Percentiles rank a stretch among this genome's conserved stretches.
phyloP scores from a whole-genome alignment of 2,113 vertebrate genomes.

The Abramis brama region DNA sequence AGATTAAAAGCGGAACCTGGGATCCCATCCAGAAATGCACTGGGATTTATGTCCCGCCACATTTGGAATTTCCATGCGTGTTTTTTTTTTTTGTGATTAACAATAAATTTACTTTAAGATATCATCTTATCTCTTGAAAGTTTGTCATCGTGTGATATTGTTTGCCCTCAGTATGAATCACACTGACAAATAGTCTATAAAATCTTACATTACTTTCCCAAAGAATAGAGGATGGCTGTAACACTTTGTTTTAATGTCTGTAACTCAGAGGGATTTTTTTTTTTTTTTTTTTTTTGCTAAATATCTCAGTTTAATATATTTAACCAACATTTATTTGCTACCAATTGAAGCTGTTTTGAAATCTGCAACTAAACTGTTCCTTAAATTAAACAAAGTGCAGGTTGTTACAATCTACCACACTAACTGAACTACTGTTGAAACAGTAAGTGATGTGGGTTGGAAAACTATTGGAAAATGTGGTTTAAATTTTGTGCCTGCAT shows the following conservation, averaged over 20 bases:
- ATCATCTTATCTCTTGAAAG: slow-evolving; percentile 24
- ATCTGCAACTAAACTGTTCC: not conserved
- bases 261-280: not conserved
- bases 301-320: not conserved
- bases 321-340: too few relatives aligned
- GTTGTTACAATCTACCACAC: too few relatives aligned
- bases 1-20: slow-evolving; percentile 26
- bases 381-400: not conserved
- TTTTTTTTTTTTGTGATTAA: not conserved
- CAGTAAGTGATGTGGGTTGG: too few relatives aligned
- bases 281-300: not conserved
- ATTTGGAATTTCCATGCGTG: not conserved
- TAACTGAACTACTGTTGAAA: too few relatives aligned
- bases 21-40: slow-evolving; percentile 18
- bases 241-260: not conserved
- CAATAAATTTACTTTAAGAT: slow-evolving; percentile 7
- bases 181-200: not conserved
- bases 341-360: too few relatives aligned
- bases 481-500: too few relatives aligned
- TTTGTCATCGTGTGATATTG: slow-evolving; percentile 26
- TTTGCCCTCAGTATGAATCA: slow-evolving; percentile 13
- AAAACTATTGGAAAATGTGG: too few relatives aligned
- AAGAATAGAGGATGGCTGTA: not conserved
- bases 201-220: not conserved
- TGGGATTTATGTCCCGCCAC: slow-evolving; percentile 8